Conservation (phyloP, 2,888 invertebrate genomes). For the Ophion ventricosus region DNA sequence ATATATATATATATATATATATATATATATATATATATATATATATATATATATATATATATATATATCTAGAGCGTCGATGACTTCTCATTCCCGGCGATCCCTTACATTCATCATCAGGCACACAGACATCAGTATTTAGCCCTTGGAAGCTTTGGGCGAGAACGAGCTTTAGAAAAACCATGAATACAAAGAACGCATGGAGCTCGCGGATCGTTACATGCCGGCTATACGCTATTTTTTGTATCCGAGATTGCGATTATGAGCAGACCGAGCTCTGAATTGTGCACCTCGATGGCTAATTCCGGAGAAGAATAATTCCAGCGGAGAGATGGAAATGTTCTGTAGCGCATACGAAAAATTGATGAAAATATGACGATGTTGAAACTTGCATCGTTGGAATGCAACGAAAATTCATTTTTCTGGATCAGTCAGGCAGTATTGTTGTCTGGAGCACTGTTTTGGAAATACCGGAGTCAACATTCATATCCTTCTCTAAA, state of each 20-base stretch:
- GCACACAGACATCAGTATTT: conserved; percentile 71
- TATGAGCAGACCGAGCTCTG: background rate
- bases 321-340: background rate
- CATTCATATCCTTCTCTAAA: too few species aligned
- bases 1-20: background rate
- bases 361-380: background rate
- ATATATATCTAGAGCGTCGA: conserved; percentile 1
- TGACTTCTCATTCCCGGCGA: conserved; percentile 31
- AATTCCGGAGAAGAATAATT: background rate
- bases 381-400: background rate
- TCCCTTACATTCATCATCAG: conserved; percentile 66
- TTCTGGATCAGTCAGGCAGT: background rate
- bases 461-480: too few species aligned
- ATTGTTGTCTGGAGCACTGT: too few species aligned
- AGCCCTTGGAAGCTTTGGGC: conserved; percentile 56
- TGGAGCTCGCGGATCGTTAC: background rate
- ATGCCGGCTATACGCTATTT: too few species aligned
- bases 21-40: background rate
- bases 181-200: background rate
- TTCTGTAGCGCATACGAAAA: background rate
- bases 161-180: conserved; percentile 4
- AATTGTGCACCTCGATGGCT: background rate
- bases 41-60: background rate
- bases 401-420: background rate
- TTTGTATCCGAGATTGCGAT: too few species aligned